Base-by-base conservation (phyloP, 92 coral and sea anemone species). In the Montipora capitata region DNA sequence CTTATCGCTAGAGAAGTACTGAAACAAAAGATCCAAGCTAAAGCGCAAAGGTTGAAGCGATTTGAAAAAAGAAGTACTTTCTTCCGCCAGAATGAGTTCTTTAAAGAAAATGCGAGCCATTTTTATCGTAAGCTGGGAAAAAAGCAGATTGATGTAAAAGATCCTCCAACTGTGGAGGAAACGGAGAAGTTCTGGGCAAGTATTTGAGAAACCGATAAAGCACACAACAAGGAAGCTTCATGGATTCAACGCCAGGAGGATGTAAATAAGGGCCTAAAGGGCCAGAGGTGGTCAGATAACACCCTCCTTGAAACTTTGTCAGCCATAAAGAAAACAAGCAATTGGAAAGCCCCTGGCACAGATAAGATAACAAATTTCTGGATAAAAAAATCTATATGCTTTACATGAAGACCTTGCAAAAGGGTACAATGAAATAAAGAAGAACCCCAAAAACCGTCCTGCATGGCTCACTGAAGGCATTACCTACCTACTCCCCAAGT, bases 271-370 rank as follows among this genome's bases (percentile, higher is more conserved):
- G 42, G 16, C 54, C 44, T 75, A 9, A 65, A 73, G 43, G 16
- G 10, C 17, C 79, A 82, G 64, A 42, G 68, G 27, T 82, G 87
- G 87, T 40, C 35, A 43, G 71, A 67, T 14, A 67, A 67, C 16
- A 39, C 77, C 13, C 40, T 68, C 4, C 27, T 0, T 4, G 69
- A 83, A 58, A 38, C 79, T 10, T 2, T 14, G 4, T 4, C 56
- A 3, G 80, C 72, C 45, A 58, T 85, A 7, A 54, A 49, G 56
- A 80, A 51, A 70, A 10, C 52, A 10, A 56, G 66, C 68, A 79
- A 87, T 59, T 87, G 91, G 87, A 87, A 87, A 57, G 48, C 91
- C 61, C 85, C 86, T 20, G 89, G 89, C 1, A 65, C 16, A 15
- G 85, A 66, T 80, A 14, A 17, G 8, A 66, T 80, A 48, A 16